These are phyloP conservation scores for Blastobasis adustella DNA, from an alignment of 2,888 invertebrate species.

Conservation along the genomic window DNA sequence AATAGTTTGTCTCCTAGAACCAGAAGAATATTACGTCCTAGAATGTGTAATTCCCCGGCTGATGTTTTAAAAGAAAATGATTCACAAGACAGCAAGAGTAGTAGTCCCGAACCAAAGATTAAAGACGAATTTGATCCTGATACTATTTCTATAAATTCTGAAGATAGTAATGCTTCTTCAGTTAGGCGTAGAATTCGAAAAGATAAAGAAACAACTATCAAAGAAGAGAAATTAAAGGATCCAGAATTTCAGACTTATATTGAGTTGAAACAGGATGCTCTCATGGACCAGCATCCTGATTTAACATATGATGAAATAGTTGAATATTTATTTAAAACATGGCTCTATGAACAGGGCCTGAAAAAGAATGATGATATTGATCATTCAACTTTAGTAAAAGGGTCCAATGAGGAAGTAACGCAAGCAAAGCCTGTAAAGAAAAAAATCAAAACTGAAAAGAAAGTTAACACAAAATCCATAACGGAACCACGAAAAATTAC, in stretches of 20 bases:
- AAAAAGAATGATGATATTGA: constrained; percentile 38
- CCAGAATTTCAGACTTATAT: constrained; percentile 64
- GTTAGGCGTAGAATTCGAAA: constrained; percentile 22
- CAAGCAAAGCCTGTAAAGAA: constrained; percentile 36
- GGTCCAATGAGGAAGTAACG: constrained; percentile 14
- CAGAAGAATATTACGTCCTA: not conserved
- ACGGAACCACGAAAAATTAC: too few species aligned
- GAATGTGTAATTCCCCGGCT: not conserved
- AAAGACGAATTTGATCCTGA: constrained; percentile 18
- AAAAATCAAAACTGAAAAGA: constrained; percentile 39
- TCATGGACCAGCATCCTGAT: constrained; percentile 66
- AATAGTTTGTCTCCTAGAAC: too few species aligned
- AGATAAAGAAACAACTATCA: constrained; percentile 1
- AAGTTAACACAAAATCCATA: constrained; percentile 4
- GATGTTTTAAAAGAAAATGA: constrained; percentile 1
- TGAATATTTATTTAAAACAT: constrained; percentile 62
- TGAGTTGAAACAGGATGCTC: constrained; percentile 55
- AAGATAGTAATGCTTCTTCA: constrained; percentile 28
- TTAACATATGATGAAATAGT: constrained; percentile 54
- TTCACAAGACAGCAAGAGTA: not conserved
- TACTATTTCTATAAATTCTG: constrained; percentile 25
- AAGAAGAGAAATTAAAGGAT: constrained; percentile 27
- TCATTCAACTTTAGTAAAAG: constrained; percentile 38
- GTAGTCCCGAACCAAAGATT: constrained; percentile 3
- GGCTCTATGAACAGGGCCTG: constrained; percentile 54